Conservation (phyloP, 2,113 vertebrate genomes). For the Hypomesus transpacificus region DNA sequence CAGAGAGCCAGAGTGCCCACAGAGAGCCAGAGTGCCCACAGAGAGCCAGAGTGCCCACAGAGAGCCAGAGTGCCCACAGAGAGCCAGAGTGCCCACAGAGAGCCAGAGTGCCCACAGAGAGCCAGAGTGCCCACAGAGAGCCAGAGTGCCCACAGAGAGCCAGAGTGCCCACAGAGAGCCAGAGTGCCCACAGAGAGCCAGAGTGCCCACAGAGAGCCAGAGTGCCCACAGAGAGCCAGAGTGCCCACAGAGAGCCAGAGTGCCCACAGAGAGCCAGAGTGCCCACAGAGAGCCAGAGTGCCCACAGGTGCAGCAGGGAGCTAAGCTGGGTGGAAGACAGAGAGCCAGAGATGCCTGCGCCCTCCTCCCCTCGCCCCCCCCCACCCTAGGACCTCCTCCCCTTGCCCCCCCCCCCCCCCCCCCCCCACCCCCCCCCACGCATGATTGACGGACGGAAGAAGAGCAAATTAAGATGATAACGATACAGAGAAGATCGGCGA, state of each 20-base stretch:
- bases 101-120: constrained; percentile 25
- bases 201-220: constrained; percentile 20
- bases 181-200: constrained; percentile 16
- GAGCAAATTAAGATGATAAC: constrained; percentile 60
- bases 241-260: constrained; percentile 25
- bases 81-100: constrained; percentile 8
- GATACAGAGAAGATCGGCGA: constrained; percentile 32
- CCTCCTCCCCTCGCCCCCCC: constrained; percentile 46
- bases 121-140: constrained; percentile 10
- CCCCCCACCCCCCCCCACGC: constrained; percentile 13
- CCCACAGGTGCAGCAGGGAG: constrained; percentile 38
- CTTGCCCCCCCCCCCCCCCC: constrained; percentile 42
- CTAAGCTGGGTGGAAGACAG: constrained; percentile 44
- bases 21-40: constrained; percentile 31
- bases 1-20: background rate
- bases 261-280: too few relatives aligned
- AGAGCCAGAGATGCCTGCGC: constrained; percentile 21
- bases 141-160: constrained; percentile 21
- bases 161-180: constrained; percentile 14
- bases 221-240: background rate
- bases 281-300: background rate
- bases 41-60: background rate
- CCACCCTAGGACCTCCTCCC: constrained; percentile 47
- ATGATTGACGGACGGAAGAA: constrained; percentile 58
- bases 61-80: constrained; percentile 30